A percentile compares a stretch with the other conserved stretches of the same genome.
Evolutionary conservation across 2,797 vertebrate species (phyloP).

Genomic region (Lepidocolaptes lacrymiger): DNA sequence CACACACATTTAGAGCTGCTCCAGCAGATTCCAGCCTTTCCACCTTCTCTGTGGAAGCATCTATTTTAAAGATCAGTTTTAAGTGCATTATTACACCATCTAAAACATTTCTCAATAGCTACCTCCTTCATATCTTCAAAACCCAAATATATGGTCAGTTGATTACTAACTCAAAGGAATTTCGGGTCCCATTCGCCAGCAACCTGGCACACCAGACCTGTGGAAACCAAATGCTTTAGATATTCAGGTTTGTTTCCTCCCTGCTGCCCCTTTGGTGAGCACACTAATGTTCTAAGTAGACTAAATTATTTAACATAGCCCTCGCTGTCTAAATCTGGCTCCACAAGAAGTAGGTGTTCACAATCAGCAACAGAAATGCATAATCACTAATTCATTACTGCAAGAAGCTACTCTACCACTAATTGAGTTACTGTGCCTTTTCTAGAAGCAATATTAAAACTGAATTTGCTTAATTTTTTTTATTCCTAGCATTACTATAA

Average conservation of each 20-base stretch:
- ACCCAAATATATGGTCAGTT: neutral
- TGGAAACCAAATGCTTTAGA: neutral
- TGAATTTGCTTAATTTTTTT: constrained; percentile 22
- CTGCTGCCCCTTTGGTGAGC: neutral
- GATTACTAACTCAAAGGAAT: neutral
- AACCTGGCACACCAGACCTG: neutral
- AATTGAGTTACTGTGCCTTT: constrained; percentile 17
- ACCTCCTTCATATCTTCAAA: neutral
- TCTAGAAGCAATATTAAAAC: constrained; percentile 22
- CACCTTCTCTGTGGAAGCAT: neutral
- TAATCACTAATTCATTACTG: constrained; percentile 39
- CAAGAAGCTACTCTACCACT: constrained; percentile 17
- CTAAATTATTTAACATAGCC: neutral
- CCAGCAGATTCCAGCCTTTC: neutral
- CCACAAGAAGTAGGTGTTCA: neutral
- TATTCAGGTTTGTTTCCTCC: neutral
- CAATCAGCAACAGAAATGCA: neutral
- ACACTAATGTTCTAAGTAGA: neutral
- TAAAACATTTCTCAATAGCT: neutral
- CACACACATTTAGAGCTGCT: neutral
- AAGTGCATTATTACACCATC: neutral
- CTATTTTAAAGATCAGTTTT: neutral
- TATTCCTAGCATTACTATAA: neutral
- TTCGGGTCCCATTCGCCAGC: neutral
- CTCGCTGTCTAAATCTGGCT: neutral